A percentile compares a stretch with the other conserved stretches of the same genome.
Evolutionary conservation across 1,140 invertebrate species (phyloP).

Genomic region (Drosophila virilis): DNA sequence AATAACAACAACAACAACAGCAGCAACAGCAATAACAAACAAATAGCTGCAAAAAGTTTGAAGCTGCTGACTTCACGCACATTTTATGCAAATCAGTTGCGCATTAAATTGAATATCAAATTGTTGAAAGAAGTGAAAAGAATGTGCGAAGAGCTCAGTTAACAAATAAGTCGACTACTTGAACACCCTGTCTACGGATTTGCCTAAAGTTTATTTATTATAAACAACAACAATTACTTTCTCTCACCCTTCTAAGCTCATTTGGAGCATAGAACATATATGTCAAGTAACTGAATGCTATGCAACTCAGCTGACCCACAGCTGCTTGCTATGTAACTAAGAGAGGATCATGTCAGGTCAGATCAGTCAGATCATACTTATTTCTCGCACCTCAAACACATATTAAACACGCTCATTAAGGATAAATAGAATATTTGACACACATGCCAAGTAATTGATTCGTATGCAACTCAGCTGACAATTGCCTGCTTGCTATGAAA

Average conservation of each 20-base stretch:
- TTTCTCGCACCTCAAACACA: too few relatives aligned
- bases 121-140: conserved; percentile 39
- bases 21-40: conserved; percentile 15
- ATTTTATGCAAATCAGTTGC: conserved; percentile 67
- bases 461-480: background rate
- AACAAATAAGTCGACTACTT: background rate
- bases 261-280: too few relatives aligned
- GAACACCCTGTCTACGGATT: conserved; percentile 4
- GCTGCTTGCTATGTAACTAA: too few relatives aligned
- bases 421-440: too few relatives aligned
- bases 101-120: conserved; percentile 56
- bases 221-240: too few relatives aligned
- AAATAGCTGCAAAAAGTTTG: conserved; percentile 32
- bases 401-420: too few relatives aligned
- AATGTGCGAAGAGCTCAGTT: conserved; percentile 5
- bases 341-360: too few relatives aligned
- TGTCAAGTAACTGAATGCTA: too few relatives aligned
- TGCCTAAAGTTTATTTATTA: background rate
- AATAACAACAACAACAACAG: conserved; percentile 12
- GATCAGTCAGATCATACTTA: too few relatives aligned
- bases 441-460: background rate
- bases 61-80: conserved; percentile 59
- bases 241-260: too few relatives aligned
- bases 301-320: too few relatives aligned
- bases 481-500: background rate